A percentile compares a stretch with the other conserved stretches of the same genome.
Evolutionary conservation across 2,113 vertebrate species (phyloP).

Genomic region (Montifringilla adamsi): DNA sequence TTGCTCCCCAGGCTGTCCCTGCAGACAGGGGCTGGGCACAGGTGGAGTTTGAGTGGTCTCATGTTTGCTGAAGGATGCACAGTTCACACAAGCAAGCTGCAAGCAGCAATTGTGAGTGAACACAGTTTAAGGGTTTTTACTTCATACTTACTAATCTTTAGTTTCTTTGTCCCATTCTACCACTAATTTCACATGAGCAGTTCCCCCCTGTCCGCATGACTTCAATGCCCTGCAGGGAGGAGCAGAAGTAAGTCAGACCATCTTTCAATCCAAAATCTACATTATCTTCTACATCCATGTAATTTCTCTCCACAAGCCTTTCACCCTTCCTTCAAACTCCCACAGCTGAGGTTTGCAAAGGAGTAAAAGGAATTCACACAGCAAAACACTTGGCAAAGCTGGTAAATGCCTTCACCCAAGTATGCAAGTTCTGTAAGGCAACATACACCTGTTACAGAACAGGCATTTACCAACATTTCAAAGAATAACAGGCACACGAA

Average conservation of each 20-base stretch:
- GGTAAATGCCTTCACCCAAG: neutral
- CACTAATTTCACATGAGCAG: slow-evolving; percentile 94
- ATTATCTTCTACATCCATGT: accelerated
- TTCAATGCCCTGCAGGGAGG: slow-evolving; percentile 82
- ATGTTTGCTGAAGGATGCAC: neutral
- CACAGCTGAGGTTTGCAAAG: neutral
- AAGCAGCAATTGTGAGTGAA: neutral
- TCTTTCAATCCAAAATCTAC: neutral
- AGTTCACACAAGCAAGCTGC: neutral
- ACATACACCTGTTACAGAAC: neutral
- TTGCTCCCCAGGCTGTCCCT: neutral
- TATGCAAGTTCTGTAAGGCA: neutral
- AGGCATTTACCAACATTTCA: neutral
- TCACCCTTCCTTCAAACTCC: neutral
- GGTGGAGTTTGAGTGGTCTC: neutral
- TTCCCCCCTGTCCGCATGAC: slow-evolving; percentile 92
- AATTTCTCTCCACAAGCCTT: neutral
- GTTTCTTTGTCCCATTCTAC: slow-evolving; percentile 99
- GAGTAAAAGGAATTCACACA: neutral
- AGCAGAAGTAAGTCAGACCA: neutral
- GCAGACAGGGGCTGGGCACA: neutral
- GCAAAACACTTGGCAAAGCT: neutral
- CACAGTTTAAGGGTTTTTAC: neutral
- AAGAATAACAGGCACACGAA: neutral
- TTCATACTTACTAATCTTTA: slow-evolving; percentile 92